Conservation (phyloP, 2,113 vertebrate species). For the Cebus imitator region DNA sequence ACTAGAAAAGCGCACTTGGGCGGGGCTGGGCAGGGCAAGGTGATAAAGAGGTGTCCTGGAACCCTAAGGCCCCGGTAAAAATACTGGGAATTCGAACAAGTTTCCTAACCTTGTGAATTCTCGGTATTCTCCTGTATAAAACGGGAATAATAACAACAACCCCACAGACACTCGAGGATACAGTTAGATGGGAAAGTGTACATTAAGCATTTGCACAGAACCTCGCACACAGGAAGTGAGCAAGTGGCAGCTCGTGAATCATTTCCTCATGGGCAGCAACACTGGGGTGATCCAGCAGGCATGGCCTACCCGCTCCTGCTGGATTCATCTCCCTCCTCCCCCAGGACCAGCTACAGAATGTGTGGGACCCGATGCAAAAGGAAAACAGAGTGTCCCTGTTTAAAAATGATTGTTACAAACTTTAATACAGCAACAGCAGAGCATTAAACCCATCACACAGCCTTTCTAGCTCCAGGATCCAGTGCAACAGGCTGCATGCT, state of each 20-base stretch:
- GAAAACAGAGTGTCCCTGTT: neutral
- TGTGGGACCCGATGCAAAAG: neutral
- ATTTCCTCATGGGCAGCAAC: neutral
- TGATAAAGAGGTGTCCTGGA: neutral
- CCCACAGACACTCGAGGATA: neutral
- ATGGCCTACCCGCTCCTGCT: neutral
- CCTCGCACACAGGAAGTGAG: neutral
- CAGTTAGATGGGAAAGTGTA: neutral
- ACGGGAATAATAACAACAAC: neutral
- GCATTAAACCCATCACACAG: neutral
- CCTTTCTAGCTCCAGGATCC: neutral
- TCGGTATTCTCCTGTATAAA: neutral
- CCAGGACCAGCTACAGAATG: neutral
- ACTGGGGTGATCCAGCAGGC: neutral
- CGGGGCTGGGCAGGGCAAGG: too few relatives aligned
- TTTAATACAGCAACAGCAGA: neutral
- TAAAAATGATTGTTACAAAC: neutral
- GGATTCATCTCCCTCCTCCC: neutral
- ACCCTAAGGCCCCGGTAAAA: neutral
- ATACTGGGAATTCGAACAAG: neutral
- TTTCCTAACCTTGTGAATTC: neutral
- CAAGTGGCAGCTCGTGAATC: neutral
- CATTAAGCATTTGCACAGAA: neutral
- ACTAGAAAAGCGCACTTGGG: neutral
- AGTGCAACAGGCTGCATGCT: neutral